Conservation (phyloP, 2,113 vertebrate species). For the Limnothrissa miodon region DNA sequence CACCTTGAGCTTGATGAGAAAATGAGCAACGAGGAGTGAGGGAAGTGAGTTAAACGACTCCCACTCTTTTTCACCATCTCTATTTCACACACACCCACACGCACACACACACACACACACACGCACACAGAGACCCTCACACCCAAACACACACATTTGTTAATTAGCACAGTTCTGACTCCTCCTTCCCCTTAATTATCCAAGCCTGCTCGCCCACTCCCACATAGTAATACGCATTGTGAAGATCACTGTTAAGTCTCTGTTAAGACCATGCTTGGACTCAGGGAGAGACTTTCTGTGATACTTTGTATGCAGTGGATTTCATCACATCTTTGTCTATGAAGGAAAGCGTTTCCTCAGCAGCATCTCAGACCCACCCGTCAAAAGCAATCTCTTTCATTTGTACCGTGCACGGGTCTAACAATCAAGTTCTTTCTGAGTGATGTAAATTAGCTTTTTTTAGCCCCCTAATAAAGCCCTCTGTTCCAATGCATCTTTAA, state of each 20-base stretch:
- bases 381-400: not conserved
- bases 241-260: not conserved
- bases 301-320: not conserved
- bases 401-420: not conserved
- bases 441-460: conserved; percentile 6
- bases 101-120: not conserved
- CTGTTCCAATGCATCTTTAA: not conserved
- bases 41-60: conserved; percentile 67
- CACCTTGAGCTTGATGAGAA: conserved; percentile 52
- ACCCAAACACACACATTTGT: not conserved
- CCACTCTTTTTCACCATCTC: conserved; percentile 50
- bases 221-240: not conserved
- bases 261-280: no score
- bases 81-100: not conserved
- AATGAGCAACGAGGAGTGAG: conserved; percentile 52
- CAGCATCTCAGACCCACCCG: not conserved
- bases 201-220: not conserved
- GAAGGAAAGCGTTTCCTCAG: not conserved
- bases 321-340: not conserved
- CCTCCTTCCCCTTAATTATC: not conserved
- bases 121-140: not conserved
- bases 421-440: not conserved
- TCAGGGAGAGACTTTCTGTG: not conserved
- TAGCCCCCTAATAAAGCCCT: not conserved
- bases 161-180: conserved; percentile 13